Percentiles rank a stretch among this genome's conserved stretches.
These are phyloP conservation scores for Mesochorus sp. DNA, from an alignment of 2,888 invertebrate genomes.

Conservation along the genomic window DNA sequence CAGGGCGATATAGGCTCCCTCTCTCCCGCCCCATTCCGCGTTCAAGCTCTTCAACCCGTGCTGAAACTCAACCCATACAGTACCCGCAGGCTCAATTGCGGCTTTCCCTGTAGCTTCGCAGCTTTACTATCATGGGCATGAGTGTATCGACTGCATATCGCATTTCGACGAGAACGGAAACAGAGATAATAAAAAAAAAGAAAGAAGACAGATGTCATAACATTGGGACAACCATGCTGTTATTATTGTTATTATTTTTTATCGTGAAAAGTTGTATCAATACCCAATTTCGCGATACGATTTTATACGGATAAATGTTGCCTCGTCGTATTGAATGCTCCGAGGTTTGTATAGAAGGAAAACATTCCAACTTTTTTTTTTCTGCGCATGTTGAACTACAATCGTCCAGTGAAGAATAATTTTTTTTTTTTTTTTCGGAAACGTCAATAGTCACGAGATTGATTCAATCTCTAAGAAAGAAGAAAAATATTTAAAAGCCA, in stretches of 20 bases:
- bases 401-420: too few species aligned
- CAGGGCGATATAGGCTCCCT: neutral
- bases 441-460: too few species aligned
- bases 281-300: neutral
- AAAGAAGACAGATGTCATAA: neutral
- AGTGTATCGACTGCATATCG: constrained; percentile 30
- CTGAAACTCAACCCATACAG: constrained; percentile 49
- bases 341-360: neutral
- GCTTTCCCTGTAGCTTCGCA: constrained; percentile 52
- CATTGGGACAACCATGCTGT: neutral
- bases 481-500: too few species aligned
- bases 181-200: neutral
- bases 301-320: constrained; percentile 11
- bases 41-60: constrained; percentile 46
- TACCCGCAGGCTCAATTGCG: constrained; percentile 59
- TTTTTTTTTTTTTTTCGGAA: too few species aligned
- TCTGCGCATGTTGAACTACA: too few species aligned
- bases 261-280: neutral
- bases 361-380: too few species aligned
- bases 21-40: neutral
- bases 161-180: constrained; percentile 16
- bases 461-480: too few species aligned
- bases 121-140: constrained; percentile 47
- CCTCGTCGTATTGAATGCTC: neutral
- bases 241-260: neutral